Conservation (phyloP, 2,888 invertebrate species). For the Allygus modestus region DNA sequence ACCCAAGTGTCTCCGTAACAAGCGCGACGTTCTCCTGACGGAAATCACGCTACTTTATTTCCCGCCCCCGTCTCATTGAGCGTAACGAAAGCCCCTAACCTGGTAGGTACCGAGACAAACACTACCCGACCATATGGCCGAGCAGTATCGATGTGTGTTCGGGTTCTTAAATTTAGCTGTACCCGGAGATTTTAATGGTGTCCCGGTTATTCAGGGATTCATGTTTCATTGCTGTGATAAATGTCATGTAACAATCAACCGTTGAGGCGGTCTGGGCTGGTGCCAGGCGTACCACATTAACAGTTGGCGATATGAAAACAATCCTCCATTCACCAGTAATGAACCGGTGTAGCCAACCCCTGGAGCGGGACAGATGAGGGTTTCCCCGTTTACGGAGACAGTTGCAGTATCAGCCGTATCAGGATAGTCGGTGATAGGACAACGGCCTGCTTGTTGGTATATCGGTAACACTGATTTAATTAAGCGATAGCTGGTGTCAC, state of each 20-base stretch:
- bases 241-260: slow-evolving; percentile 18
- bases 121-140: not conserved
- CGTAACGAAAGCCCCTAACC: no score
- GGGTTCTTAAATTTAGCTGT: not conserved
- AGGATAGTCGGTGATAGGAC: not conserved
- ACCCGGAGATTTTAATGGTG: slow-evolving; percentile 21
- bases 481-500: not conserved
- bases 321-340: slow-evolving; percentile 36
- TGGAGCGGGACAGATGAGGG: slow-evolving; percentile 13
- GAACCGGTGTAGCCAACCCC: slow-evolving; percentile 30
- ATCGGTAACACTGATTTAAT: not conserved
- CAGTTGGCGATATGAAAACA: slow-evolving; percentile 35
- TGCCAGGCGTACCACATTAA: slow-evolving; percentile 20
- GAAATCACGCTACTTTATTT: no score
- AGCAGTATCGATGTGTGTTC: not conserved
- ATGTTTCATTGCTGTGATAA: slow-evolving; percentile 30
- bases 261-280: not conserved
- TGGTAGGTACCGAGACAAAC: no score
- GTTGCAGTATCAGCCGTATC: slow-evolving; percentile 14
- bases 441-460: not conserved
- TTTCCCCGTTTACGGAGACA: slow-evolving; percentile 21
- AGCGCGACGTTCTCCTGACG: no score
- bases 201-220: slow-evolving; percentile 1
- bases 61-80: no score
- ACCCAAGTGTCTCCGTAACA: no score